Evolutionary conservation across 2,113 vertebrate genomes (phyloP).

Genomic region (Otolemur garnettii): DNA sequence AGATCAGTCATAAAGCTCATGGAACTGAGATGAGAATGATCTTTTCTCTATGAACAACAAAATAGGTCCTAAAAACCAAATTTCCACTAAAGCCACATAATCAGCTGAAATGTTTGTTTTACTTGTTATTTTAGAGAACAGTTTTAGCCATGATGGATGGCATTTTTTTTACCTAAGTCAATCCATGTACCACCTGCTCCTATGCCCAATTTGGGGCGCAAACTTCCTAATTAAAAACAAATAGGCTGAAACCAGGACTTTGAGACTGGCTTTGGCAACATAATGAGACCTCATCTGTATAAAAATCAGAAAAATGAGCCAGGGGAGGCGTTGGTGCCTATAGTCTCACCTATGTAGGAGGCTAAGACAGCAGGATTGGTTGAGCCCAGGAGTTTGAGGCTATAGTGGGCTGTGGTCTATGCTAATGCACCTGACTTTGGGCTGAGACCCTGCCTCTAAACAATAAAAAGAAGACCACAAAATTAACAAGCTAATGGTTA

Average conservation of each 20-base stretch:
- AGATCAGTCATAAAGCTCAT: rapidly evolving
- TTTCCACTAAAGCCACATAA: background rate
- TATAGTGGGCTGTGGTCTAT: too few relatives aligned
- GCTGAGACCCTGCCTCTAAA: too few relatives aligned
- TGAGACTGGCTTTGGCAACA: too few relatives aligned
- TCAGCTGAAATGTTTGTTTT: background rate
- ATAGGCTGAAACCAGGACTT: too few relatives aligned
- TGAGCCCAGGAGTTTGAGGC: too few relatives aligned
- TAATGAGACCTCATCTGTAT: too few relatives aligned
- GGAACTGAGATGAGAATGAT: background rate
- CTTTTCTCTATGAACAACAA: rapidly evolving
- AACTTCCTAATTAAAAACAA: background rate
- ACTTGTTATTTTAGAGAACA: background rate
- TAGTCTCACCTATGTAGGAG: too few relatives aligned
- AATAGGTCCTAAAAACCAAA: background rate
- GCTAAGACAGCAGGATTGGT: too few relatives aligned
- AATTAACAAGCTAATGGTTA: background rate
- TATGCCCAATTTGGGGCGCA: background rate
- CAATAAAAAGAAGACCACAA: background rate
- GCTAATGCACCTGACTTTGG: too few relatives aligned
- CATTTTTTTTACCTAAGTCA: background rate
- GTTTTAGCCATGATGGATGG: background rate
- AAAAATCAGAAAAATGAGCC: too few relatives aligned
- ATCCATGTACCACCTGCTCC: too few relatives aligned
- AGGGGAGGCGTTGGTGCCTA: rapidly evolving